Conservation (phyloP, 2,113 vertebrate genomes). For the Cariama cristata region DNA sequence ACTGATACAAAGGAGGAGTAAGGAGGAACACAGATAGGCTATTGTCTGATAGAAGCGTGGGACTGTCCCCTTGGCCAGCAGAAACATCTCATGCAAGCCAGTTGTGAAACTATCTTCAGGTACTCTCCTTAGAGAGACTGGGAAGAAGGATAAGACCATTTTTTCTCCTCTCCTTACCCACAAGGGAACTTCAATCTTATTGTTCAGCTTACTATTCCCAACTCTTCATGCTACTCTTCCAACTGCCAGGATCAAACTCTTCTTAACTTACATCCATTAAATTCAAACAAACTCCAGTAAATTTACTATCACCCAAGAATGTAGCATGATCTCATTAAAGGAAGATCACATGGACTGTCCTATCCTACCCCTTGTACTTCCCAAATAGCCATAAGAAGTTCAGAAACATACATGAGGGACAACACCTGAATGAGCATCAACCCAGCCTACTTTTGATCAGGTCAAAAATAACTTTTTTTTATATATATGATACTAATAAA, state of each 20-base stretch:
- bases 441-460: not conserved
- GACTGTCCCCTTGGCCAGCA: not conserved
- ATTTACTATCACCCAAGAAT: not conserved
- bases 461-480: not conserved
- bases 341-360: not conserved
- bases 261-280: not conserved
- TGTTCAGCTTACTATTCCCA: not conserved
- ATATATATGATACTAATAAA: not conserved
- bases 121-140: not conserved
- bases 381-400: not conserved
- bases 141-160: not conserved
- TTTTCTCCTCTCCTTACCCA: not conserved
- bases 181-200: not conserved
- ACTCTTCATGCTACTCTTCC: not conserved
- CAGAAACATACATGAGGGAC: not conserved
- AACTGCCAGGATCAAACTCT: not conserved
- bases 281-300: not conserved
- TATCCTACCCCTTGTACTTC: not conserved
- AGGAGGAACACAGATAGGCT: not conserved
- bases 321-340: not conserved
- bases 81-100: not conserved
- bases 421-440: not conserved
- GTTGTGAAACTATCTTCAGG: not conserved
- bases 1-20: not conserved
- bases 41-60: not conserved